These are phyloP conservation scores for Propsilocerus akamusi DNA, from an alignment of 1,140 invertebrate species.

Conservation along the genomic window DNA sequence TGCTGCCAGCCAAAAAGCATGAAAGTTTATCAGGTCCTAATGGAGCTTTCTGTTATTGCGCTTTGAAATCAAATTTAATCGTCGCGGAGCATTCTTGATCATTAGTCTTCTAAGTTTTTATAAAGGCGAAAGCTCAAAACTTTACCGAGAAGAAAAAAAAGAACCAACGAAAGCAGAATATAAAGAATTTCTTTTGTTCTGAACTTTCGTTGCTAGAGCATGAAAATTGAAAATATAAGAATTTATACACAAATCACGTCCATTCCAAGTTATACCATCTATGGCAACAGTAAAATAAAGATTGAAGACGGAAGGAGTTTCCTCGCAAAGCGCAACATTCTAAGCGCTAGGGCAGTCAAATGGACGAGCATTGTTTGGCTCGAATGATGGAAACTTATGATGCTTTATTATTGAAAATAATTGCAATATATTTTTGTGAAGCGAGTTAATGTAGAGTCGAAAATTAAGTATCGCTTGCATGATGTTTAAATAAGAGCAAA, in stretches of 20 bases:
- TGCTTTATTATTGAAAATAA: too few species aligned
- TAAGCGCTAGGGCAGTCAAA: not conserved
- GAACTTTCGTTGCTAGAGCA: not conserved
- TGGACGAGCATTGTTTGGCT: not conserved
- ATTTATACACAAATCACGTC: not conserved
- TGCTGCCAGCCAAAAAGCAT: too few species aligned
- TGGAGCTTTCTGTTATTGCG: not conserved
- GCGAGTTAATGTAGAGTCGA: not conserved
- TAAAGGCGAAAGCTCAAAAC: not conserved
- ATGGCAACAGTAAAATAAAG: not conserved
- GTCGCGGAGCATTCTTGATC: not conserved
- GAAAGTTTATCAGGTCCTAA: too few species aligned
- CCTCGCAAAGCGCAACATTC: not conserved
- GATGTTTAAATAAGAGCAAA: too few species aligned
- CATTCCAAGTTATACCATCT: not conserved
- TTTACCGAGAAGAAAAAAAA: not conserved
- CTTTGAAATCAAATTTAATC: not conserved
- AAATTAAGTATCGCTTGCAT: too few species aligned
- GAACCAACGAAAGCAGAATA: not conserved
- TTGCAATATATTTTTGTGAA: not conserved
- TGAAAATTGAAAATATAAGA: constrained; percentile 1
- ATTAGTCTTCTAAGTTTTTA: not conserved
- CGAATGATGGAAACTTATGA: too few species aligned
- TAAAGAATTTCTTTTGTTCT: not conserved
- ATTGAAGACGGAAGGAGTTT: not conserved